Base-by-base conservation (phyloP, 2,797 vertebrate genomes). In the Emys orbicularis region DNA sequence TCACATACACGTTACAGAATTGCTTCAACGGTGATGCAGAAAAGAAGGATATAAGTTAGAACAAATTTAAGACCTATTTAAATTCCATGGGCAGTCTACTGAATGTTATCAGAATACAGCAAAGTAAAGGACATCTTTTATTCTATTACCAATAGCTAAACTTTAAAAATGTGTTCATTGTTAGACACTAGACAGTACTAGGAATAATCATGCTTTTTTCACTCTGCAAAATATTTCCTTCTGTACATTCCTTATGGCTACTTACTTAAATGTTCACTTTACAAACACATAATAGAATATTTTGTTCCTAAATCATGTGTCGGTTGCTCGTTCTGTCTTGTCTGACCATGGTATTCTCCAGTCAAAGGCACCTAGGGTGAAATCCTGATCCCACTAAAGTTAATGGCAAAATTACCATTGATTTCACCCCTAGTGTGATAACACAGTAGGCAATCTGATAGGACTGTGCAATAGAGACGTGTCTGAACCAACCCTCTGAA, bases 171-270 rank as follows among this genome's bases (percentile, higher is more conserved):
- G 25, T 82, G 11, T 8, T 79, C 29, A 49, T 34, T 10, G 79
- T 4, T 44, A 65, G 52, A 27, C 11, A 47, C 11, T 0, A 57
- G 49, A n/a, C 10, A 16, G 29, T 15, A 7, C 77, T 91, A 65
- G 37, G 44, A 90, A 23, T 9, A 50, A 34, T 5, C 83, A 2
- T 16, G 6, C 11, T 49, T 0, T 34, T 37, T 18, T 2, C 88
- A 68, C 49, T 3, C 88, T 21, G 52, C 37, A 54, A 2, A 81
- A 21, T 2, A 52, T 41, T 44, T 83, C 72, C 31, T 21, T 3
- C 12, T 0, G 12, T 0, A 0, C 37, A 5, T 2, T 2, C 72
- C 18, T 4, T 57, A 34, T 5, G 52, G 82, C 80, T 93, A 4
- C 12, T 44, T 76, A 47, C 53, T 23, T 0, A 5, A n/a, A 2